Evolutionary conservation across 1,140 invertebrate genomes (phyloP).

Genomic region (Coenobita brevimanus): DNA sequence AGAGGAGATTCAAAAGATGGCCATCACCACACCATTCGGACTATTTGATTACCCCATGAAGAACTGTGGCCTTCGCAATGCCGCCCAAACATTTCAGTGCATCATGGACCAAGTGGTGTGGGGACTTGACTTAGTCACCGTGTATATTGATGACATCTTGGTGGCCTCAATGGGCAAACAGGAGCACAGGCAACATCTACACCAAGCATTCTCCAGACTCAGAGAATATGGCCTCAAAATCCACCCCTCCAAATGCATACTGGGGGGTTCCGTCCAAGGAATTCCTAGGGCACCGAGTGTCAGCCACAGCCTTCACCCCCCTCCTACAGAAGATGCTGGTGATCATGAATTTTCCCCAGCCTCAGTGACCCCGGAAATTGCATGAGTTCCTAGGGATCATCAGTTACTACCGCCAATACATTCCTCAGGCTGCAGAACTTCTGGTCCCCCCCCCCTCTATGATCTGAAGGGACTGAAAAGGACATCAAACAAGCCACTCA

Average conservation of each 20-base stretch:
- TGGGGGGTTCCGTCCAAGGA: neutral
- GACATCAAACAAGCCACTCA: too few relatives aligned
- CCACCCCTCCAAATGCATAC: neutral
- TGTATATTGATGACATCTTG: slow-evolving; percentile 76
- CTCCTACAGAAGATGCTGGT: neutral
- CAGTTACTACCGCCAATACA: too few relatives aligned
- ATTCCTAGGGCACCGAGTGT: neutral
- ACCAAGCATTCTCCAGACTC: neutral
- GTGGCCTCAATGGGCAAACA: slow-evolving; percentile 70
- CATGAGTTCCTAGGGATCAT: too few relatives aligned
- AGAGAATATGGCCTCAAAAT: slow-evolving; percentile 4
- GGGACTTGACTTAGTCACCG: slow-evolving; percentile 70
- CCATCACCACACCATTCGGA: slow-evolving; percentile 70
- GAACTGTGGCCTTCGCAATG: slow-evolving; percentile 74
- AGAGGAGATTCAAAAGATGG: slow-evolving; percentile 69
- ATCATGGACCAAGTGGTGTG: slow-evolving; percentile 72
- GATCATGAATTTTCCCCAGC: neutral
- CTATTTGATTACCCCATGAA: slow-evolving; percentile 73
- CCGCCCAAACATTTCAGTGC: slow-evolving; percentile 73
- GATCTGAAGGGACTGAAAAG: too few relatives aligned
- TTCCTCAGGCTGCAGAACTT: too few relatives aligned
- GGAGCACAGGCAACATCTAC: neutral
- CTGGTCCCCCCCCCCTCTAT: too few relatives aligned
- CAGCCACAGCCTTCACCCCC: too few relatives aligned
- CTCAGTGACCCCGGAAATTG: neutral